Conservation (phyloP, 2,113 vertebrate genomes). For the Colinus virginianus region DNA sequence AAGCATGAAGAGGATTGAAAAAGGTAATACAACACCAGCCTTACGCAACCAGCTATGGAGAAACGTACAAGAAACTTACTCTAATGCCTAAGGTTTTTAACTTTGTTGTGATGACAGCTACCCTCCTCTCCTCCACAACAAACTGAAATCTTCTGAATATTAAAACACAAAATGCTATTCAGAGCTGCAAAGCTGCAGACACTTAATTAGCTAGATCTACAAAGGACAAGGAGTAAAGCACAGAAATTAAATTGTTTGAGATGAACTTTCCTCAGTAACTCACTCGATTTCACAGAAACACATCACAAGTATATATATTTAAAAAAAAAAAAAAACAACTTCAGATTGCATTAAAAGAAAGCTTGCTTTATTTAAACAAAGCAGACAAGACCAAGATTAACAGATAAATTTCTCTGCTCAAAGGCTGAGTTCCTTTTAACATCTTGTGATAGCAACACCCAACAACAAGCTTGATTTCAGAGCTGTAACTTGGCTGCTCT, state of each 20-base stretch:
- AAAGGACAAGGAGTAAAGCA: neutral
- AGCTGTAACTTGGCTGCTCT: neutral
- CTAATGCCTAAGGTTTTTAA: neutral
- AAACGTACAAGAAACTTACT: neutral
- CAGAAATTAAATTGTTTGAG: neutral
- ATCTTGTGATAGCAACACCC: neutral
- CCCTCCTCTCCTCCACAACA: neutral
- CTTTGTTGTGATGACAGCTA: neutral
- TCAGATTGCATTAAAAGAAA: neutral
- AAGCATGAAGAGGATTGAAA: neutral
- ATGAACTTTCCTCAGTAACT: neutral
- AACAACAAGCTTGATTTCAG: neutral
- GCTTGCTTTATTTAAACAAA: neutral
- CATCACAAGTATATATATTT: rapidly evolving
- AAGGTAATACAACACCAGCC: neutral
- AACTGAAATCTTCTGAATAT: neutral
- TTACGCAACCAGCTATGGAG: neutral
- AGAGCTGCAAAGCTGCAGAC: neutral
- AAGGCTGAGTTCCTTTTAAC: neutral
- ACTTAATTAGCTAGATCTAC: neutral
- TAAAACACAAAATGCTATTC: neutral
- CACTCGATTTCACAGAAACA: neutral
- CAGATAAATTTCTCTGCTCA: neutral
- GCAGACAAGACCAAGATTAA: neutral
- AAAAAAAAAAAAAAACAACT: neutral